These are phyloP conservation scores for Acrobasis repandana DNA, from an alignment of 2,888 invertebrate genomes.

Conservation along the genomic window DNA sequence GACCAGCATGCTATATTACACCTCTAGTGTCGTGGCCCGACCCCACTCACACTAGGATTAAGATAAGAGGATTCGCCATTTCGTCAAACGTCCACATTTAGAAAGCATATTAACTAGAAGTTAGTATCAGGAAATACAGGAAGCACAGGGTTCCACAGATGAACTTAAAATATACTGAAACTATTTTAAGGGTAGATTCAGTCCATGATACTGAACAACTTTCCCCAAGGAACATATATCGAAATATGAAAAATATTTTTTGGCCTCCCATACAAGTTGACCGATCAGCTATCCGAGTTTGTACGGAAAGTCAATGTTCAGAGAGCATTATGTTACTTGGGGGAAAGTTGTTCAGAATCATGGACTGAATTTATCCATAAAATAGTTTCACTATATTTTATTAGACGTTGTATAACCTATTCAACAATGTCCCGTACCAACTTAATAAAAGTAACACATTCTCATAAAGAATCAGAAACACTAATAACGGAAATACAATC, in stretches of 20 bases:
- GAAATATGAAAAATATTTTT: no score
- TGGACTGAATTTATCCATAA: no score
- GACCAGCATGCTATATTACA: not conserved
- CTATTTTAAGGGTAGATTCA: no score
- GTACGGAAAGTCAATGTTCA: no score
- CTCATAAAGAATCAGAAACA: conserved; percentile 7
- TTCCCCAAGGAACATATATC: no score
- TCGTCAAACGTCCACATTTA: conserved; percentile 66
- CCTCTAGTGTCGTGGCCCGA: conserved; percentile 45
- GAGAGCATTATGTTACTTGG: no score
- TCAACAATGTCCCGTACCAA: not conserved
- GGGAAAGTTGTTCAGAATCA: no score
- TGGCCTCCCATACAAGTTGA: no score
- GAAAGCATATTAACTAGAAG: conserved; percentile 29
- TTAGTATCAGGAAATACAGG: conserved; percentile 26
- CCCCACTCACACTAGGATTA: conserved; percentile 55
- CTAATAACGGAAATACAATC: conserved; percentile 39
- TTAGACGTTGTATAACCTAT: no score
- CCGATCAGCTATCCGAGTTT: no score
- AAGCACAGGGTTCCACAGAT: conserved; percentile 4
- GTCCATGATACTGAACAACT: no score
- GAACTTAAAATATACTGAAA: not conserved
- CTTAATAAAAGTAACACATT: not conserved
- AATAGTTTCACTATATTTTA: no score
- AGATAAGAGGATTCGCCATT: conserved; percentile 79